Evolutionary conservation across 2,888 invertebrate species (phyloP), one percentile per base, ranked within the genome.

Genomic region (Drosophila fungiperda): DNA sequence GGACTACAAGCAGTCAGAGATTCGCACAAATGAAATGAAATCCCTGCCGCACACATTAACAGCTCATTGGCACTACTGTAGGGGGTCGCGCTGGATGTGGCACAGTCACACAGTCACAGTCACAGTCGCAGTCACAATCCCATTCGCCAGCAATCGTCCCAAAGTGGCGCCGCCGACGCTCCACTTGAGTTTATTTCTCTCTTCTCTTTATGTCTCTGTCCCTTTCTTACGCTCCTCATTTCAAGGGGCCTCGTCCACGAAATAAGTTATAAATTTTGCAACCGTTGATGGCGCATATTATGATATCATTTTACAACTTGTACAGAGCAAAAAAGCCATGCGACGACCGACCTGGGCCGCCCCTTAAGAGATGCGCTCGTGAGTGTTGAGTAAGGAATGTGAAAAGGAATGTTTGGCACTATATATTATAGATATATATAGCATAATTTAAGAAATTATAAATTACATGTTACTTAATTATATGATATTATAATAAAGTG

Each of bases 241-340:
- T 53, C 69, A 54, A 50, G 61, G 61, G 33, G 76, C 26, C 66
- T 62, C 64, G 20, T 65, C 70, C 67, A 67, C 75, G 91, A 90
- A 92, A 92, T 92, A 92, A 92, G 92, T 92, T 92, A 92, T 92
- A 92, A 92, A 92, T 92, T 92, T 90, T 91, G 92, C 82, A 88
- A 86, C 92, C 91, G 92, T 92, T 92, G 92, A 92, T 91, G 92
- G 91, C 82, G 91, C 90, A 89, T 90, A 90, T 92, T 92, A 92
- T 92, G 92, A 92, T 92, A 92, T 92, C 92, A 92, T 92, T 91
- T 92, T 92, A 92, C 92, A 92, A 82, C 90, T 83, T 82, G 86
- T 78, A 85, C 81, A 82, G 79, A 76, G 72, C 72, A 70, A 71
- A 80, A 23, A 76, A 83, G 68, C 67, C 77, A 71, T 60, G 66